Evolutionary conservation across 2,113 vertebrate species (phyloP).

Genomic region (Diglossa brunneiventris): DNA sequence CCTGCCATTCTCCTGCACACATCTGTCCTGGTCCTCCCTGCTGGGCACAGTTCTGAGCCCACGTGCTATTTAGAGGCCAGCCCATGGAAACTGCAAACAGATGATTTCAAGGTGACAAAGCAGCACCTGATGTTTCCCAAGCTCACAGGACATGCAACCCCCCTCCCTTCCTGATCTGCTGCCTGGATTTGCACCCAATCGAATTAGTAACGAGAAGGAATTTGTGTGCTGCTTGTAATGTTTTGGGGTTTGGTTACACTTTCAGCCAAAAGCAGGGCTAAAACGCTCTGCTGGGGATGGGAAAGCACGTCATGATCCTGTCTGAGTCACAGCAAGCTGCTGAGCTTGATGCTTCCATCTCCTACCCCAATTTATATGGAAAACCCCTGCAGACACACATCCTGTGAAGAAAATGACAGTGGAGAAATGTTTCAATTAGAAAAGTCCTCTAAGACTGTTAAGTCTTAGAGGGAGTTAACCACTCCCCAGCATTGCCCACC

Average conservation of each 20-base stretch:
- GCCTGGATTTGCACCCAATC: neutral
- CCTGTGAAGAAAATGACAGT: rapidly evolving
- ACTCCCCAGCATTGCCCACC: rapidly evolving
- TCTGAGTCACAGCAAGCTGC: neutral
- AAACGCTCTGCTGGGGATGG: neutral
- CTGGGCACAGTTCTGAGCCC: neutral
- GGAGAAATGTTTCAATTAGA: neutral
- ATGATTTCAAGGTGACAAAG: constrained; percentile 42
- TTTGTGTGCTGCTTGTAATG: neutral
- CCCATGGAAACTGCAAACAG: neutral
- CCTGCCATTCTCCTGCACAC: neutral
- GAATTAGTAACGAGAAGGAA: neutral
- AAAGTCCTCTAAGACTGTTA: rapidly evolving
- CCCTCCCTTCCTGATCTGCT: neutral
- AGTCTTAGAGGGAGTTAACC: neutral
- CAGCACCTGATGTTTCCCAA: neutral
- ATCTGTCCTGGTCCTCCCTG: neutral
- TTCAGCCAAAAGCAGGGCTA: neutral
- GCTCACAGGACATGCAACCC: rapidly evolving
- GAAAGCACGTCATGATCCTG: neutral
- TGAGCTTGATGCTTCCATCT: neutral
- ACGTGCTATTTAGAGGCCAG: neutral
- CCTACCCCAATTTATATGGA: neutral
- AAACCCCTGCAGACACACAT: neutral
- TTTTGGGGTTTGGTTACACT: neutral